These are phyloP conservation scores for Callorhinus ursinus DNA, from an alignment of 2,113 vertebrate genomes.

Conservation along the genomic window DNA sequence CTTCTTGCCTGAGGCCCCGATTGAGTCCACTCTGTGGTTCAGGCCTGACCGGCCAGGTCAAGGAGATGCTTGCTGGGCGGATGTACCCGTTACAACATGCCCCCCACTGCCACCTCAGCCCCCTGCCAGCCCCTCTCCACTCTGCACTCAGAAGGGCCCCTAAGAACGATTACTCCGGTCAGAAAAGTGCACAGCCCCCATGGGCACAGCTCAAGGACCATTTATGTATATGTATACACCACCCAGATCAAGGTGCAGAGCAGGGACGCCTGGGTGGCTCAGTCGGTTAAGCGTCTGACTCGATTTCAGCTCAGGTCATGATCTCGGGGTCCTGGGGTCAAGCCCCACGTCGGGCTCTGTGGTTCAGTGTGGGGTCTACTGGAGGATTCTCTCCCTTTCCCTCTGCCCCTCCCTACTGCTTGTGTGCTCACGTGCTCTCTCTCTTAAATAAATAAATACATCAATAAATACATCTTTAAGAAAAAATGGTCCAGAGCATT, in stretches of 20 bases:
- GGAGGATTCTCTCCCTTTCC: neutral
- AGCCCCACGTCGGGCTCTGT: neutral
- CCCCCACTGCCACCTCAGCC: neutral
- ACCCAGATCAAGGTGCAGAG: neutral
- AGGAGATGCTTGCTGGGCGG: neutral
- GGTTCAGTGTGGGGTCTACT: neutral
- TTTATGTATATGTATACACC: neutral
- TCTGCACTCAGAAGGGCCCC: neutral
- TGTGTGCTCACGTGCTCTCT: accelerated
- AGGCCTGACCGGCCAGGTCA: neutral
- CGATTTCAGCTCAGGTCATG: neutral
- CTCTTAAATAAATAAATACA: neutral
- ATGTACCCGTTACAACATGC: neutral
- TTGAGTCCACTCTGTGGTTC: no score
- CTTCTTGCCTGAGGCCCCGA: neutral
- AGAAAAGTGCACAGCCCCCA: neutral
- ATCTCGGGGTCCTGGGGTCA: neutral
- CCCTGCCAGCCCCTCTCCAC: neutral
- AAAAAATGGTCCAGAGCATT: neutral
- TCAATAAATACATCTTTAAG: neutral
- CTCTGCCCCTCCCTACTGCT: neutral
- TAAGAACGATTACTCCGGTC: neutral
- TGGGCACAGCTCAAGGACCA: accelerated
- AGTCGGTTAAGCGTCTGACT: neutral
- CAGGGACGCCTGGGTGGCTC: neutral